Conservation (phyloP, 2,888 invertebrate species). For the Pristionchus mayeri region DNA sequence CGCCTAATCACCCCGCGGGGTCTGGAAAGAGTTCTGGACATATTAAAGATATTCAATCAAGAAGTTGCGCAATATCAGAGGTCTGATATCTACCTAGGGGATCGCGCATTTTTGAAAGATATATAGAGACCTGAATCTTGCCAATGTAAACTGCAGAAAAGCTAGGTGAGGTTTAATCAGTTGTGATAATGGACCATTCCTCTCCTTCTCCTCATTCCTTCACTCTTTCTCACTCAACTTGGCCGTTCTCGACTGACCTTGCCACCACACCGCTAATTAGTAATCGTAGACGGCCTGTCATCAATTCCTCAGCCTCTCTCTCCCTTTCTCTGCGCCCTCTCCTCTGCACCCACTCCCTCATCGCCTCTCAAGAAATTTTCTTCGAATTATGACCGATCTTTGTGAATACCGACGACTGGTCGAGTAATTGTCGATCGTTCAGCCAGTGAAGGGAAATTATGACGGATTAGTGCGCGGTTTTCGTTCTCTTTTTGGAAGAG, state of each 20-base stretch:
- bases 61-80: no score
- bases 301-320: conserved; percentile 27
- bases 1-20: conserved; percentile 33
- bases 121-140: no score
- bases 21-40: no score
- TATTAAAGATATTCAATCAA: no score
- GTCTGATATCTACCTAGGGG: no score
- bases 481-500: no score
- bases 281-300: conserved; percentile 30
- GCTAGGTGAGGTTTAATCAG: no score
- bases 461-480: background rate
- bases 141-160: no score
- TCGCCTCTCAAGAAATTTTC: conserved; percentile 7
- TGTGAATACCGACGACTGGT: background rate
- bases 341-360: background rate
- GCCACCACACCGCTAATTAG: conserved; percentile 22
- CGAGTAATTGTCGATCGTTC: conserved; percentile 7
- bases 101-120: no score
- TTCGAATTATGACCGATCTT: conserved; percentile 18
- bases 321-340: conserved; percentile 9
- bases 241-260: conserved; percentile 1
- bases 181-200: no score
- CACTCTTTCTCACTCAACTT: no score
- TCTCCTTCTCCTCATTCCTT: no score
- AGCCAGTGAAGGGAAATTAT: background rate